phyloP scores from a whole-genome alignment of 2,888 invertebrate genomes.

The Eupithecia pulchellata region DNA sequence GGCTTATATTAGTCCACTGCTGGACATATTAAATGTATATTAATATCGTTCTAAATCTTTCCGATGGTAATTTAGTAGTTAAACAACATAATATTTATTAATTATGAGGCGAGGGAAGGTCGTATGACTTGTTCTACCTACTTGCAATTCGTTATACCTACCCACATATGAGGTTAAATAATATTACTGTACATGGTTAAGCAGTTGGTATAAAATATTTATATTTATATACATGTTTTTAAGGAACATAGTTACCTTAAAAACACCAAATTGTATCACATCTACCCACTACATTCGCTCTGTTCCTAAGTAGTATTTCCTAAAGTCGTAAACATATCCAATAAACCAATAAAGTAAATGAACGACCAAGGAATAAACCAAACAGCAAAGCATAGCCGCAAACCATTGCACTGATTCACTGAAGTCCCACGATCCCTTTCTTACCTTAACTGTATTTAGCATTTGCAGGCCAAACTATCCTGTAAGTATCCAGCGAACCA shows the following conservation, averaged over 20 bases:
- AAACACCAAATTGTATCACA: background rate
- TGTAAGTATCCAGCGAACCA: conserved; percentile 42
- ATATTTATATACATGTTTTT: no score
- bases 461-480: conserved; percentile 33
- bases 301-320: background rate
- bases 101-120: background rate
- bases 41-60: background rate
- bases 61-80: background rate
- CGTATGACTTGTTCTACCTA: background rate
- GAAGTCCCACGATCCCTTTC: conserved; percentile 24
- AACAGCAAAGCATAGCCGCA: background rate
- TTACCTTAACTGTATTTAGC: conserved; percentile 34
- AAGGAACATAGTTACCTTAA: background rate
- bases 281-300: background rate
- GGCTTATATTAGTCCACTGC: no score
- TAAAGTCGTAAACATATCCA: conserved; percentile 2
- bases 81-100: background rate
- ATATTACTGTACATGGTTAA: no score
- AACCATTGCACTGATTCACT: conserved; percentile 12
- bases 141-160: background rate
- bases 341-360: conserved; percentile 13
- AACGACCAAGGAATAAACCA: background rate
- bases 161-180: no score
- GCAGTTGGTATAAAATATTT: no score
- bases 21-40: no score